These are phyloP conservation scores for Cynopterus brachyotis DNA, from an alignment of 2,113 vertebrate genomes.

Conservation along the genomic window DNA sequence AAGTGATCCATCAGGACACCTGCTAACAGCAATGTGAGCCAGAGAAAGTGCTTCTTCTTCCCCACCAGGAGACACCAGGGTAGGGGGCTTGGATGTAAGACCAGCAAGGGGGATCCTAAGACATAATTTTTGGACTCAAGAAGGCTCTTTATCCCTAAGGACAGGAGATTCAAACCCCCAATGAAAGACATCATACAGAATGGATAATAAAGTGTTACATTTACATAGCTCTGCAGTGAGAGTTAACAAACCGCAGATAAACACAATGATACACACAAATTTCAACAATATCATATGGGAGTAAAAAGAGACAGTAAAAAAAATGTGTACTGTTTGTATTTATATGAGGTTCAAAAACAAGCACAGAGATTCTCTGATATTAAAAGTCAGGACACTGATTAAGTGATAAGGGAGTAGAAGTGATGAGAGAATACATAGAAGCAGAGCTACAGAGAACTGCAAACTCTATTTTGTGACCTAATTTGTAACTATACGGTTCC, in stretches of 20 bases:
- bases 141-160: not conserved
- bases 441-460: fast-evolving
- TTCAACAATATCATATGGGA: not conserved
- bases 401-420: not conserved
- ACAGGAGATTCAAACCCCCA: not conserved
- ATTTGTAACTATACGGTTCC: fast-evolving
- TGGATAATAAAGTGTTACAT: not conserved
- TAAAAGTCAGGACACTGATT: not conserved
- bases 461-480: not conserved
- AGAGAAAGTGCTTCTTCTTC: not conserved
- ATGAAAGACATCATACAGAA: not conserved
- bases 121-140: not conserved
- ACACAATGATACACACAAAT: not conserved
- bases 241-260: not conserved
- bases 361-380: fast-evolving
- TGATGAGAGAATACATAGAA: not conserved
- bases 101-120: not conserved
- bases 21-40: too few species aligned
- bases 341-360: not conserved
- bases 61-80: too few species aligned
- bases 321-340: not conserved
- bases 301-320: not conserved
- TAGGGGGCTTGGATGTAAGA: not conserved
- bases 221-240: not conserved
- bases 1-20: not conserved